phyloP scores from a whole-genome alignment of 2,113 vertebrate genomes.

The Gobius niger region DNA sequence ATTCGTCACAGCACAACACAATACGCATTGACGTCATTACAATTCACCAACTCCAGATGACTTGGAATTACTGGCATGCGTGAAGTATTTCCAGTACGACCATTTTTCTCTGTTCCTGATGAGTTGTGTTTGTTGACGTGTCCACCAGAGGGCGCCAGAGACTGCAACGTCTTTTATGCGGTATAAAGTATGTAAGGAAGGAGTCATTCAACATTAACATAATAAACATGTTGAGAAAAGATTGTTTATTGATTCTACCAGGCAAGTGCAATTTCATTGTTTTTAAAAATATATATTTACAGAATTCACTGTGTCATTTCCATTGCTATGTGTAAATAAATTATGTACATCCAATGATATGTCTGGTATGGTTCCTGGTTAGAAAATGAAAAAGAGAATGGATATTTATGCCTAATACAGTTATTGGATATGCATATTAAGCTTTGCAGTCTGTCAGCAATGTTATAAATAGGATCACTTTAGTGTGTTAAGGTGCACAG shows the following conservation, averaged over 20 bases:
- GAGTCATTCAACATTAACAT: neutral
- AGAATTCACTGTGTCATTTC: conserved; percentile 5
- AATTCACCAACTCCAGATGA: neutral
- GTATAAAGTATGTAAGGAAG: neutral
- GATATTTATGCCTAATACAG: neutral
- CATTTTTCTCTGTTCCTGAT: fast-evolving
- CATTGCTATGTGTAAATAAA: conserved; percentile 89
- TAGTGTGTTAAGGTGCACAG: neutral
- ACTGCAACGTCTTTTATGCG: conserved; percentile 16
- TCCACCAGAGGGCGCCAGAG: conserved; percentile 46
- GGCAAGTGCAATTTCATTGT: conserved; percentile 15
- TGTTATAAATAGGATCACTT: neutral
- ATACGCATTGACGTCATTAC: neutral
- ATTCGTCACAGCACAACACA: neutral
- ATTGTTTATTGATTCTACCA: conserved; percentile 51
- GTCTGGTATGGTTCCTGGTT: no score
- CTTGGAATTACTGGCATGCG: no score
- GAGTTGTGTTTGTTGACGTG: neutral
- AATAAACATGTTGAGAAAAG: conserved; percentile 15
- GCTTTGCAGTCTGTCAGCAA: neutral
- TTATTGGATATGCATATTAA: neutral
- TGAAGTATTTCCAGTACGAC: neutral
- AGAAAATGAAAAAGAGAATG: no score
- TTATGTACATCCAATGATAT: conserved; percentile 86
- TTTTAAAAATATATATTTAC: conserved; percentile 24